Evolutionary conservation across 1,140 invertebrate genomes (phyloP), one percentile per base, ranked within the genome.

Genomic region (Solenopsis invicta): DNA sequence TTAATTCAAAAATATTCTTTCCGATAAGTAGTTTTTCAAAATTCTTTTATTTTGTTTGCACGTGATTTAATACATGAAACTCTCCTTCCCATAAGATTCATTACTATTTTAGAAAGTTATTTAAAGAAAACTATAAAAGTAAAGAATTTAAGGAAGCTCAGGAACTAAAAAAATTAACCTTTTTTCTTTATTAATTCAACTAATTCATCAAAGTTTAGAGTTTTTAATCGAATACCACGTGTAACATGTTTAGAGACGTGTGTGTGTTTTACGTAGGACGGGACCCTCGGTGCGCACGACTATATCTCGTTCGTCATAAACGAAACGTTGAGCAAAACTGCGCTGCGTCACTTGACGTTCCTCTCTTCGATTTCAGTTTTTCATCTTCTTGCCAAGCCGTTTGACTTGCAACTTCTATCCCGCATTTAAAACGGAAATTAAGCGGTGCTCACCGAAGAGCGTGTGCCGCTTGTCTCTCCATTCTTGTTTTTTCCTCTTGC

Each of bases 341-440:
- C 54, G 52, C 21, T 8, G 8, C 59, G 52, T 74, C 56, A 62
- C 37, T 74, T 34, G 54, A 59, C 52, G n/a, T 29, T 29, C 2
- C 48, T 56, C 69, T 37, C 86, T 90, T 89, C 89, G 88, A 90
- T 90, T 89, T 87, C 72, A 86, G 75, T 88, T 90, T 74, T 90
- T 90, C 88, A 85, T 90, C 80, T 76, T 66, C 37, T 45, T 12
- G 12, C 50, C 29, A 5, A 50, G 76, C 69, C 45, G 78, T 86
- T 88, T 81, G 78, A 56, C 69, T 75, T 24, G 86, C 88, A 78
- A 82, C 59, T 87, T 87, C 59, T 89, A 81, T 71, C 62, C 56
- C 75, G 89, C 89, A 90, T 90, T 88, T 88, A 90, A 90, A 90
- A 50, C 89, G 89, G 86, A 88, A 90, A 90, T 90, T 90, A 90